A percentile compares a stretch with the other conserved stretches of the same genome.
Conservation (phyloP, 2,113 vertebrate genomes). For the Chascanopsetta lugubris region DNA sequence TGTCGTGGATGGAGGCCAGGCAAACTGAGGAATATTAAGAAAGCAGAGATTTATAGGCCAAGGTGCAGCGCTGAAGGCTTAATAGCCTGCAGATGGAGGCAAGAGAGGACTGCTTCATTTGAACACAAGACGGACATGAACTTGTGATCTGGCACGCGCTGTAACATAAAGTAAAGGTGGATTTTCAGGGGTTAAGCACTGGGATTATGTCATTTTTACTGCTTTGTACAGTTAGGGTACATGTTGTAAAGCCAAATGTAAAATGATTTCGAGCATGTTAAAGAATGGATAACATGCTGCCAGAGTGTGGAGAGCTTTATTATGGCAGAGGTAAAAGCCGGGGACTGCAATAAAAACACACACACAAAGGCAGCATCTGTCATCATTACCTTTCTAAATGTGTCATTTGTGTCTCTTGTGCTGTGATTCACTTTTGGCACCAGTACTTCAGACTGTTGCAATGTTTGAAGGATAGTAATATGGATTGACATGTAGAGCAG, state of each 20-base stretch:
- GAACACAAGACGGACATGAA: slow-evolving; percentile 25
- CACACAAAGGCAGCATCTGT: slow-evolving; percentile 13
- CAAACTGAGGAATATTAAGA: slow-evolving; percentile 41
- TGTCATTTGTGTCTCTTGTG: slow-evolving; percentile 6
- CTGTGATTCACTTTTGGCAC: slow-evolving; percentile 4
- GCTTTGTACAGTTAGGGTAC: not conserved
- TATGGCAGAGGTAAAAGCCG: slow-evolving; percentile 28
- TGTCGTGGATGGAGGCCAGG: slow-evolving; percentile 21
- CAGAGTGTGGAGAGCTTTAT: slow-evolving; percentile 20
- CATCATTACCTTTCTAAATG: slow-evolving; percentile 32
- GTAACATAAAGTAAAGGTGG: slow-evolving; percentile 13
- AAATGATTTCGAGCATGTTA: slow-evolving; percentile 1
- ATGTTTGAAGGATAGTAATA: slow-evolving; percentile 10
- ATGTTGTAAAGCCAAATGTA: not conserved
- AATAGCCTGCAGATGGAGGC: slow-evolving; percentile 47
- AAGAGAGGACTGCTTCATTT: slow-evolving; percentile 3
- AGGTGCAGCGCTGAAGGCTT: slow-evolving; percentile 40
- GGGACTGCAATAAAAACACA: slow-evolving; percentile 12
- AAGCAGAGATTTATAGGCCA: slow-evolving; percentile 48
- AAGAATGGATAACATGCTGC: slow-evolving; percentile 28
- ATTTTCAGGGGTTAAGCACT: slow-evolving; percentile 2
- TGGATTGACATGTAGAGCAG: not conserved
- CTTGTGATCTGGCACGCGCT: slow-evolving; percentile 31
- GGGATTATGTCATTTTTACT: slow-evolving; percentile 31
- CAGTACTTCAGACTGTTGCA: not conserved